A percentile compares a stretch with the other conserved stretches of the same genome.
These are phyloP conservation scores for Pentalonia nigronervosa DNA, from an alignment of 1,140 invertebrate species.

Conservation along the genomic window DNA sequence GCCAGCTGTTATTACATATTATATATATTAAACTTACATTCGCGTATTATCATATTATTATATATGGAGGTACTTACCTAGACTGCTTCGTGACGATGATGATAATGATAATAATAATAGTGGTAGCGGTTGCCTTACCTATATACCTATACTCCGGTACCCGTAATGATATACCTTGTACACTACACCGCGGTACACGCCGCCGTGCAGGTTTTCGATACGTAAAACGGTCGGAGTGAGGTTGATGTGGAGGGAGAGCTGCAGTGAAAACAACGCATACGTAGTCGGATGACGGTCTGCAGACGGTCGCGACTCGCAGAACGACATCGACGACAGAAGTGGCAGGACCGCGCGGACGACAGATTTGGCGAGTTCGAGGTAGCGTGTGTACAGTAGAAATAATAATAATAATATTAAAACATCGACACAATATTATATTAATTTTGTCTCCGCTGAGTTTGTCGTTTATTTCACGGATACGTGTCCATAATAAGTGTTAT, in stretches of 20 bases:
- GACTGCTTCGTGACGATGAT: neutral
- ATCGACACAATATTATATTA: neutral
- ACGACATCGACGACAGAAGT: neutral
- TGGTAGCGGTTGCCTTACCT: constrained; percentile 18
- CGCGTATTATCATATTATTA: neutral
- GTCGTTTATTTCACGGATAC: neutral
- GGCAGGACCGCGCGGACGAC: constrained; percentile 28
- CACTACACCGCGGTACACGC: neutral
- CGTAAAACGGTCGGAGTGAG: constrained; percentile 10
- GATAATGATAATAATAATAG: neutral
- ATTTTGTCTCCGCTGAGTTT: neutral
- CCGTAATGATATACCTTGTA: neutral
- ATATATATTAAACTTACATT: neutral
- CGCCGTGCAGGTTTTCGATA: constrained; percentile 27
- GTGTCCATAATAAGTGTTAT: neutral
- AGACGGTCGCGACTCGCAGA: neutral
- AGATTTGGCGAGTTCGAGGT: constrained; percentile 19
- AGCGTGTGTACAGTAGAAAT: neutral
- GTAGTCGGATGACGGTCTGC: constrained; percentile 20
- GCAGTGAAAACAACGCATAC: constrained; percentile 38
- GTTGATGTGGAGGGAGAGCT: neutral
- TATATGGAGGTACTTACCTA: neutral
- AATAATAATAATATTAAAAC: neutral
- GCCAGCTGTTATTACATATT: neutral
- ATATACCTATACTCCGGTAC: too few relatives aligned